Evolutionary conservation across 2,888 invertebrate species (phyloP).

Genomic region (Fragum whitleyi): DNA sequence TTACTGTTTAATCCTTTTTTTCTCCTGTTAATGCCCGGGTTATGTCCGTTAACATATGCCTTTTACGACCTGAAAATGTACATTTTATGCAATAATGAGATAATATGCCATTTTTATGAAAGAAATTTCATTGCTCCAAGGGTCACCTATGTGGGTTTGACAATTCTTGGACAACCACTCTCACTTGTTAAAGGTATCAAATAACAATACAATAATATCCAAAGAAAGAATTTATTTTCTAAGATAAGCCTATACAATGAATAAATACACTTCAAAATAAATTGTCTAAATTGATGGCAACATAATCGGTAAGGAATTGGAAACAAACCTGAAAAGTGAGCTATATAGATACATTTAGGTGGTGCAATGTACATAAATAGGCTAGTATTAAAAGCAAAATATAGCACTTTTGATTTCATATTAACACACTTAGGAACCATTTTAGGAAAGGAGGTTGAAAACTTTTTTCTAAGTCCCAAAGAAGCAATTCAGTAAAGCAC

Average conservation of each 20-base stretch:
- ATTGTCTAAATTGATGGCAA: conserved; percentile 23
- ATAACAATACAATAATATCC: neutral
- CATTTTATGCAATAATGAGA: too few relatives aligned
- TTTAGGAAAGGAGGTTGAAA: too few relatives aligned
- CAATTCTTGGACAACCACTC: too few relatives aligned
- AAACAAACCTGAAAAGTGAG: conserved; percentile 79
- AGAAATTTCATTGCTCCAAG: too few relatives aligned
- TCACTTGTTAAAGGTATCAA: too few relatives aligned
- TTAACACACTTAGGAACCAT: too few relatives aligned
- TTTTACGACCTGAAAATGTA: too few relatives aligned
- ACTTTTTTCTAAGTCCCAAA: neutral
- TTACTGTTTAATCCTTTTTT: too few relatives aligned
- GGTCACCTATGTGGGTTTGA: too few relatives aligned
- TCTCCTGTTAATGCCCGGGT: too few relatives aligned
- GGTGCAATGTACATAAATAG: conserved; percentile 44
- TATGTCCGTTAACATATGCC: too few relatives aligned
- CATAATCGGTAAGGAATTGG: conserved; percentile 80
- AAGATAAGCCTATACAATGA: conserved; percentile 13
- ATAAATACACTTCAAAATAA: conserved; percentile 17
- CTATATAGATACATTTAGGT: conserved; percentile 65
- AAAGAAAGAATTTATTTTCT: conserved; percentile 20
- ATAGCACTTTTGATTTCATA: conserved; percentile 27
- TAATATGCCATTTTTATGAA: too few relatives aligned
- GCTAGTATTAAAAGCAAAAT: conserved; percentile 17
- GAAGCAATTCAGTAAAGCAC: neutral